Conservation (phyloP, 2,113 vertebrate species). For the Rhagologus leucostigma region DNA sequence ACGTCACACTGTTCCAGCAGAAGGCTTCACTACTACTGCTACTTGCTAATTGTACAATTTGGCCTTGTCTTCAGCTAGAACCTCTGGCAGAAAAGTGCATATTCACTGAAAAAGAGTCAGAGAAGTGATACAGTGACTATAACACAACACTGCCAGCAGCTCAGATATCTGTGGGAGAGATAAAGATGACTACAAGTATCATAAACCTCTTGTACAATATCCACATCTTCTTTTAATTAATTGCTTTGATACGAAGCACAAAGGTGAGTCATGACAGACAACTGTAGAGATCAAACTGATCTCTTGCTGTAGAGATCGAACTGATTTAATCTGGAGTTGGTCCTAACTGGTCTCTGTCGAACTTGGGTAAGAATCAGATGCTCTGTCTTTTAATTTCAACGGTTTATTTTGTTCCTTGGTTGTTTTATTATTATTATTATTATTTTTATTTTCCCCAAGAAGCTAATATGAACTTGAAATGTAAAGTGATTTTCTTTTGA, state of each 20-base stretch:
- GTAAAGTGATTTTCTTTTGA: constrained; percentile 32
- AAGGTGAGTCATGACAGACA: neutral
- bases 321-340: neutral
- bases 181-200: neutral
- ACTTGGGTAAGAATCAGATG: neutral
- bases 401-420: neutral
- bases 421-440: neutral
- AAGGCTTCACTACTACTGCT: neutral
- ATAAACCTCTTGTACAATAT: neutral
- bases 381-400: neutral
- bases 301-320: neutral
- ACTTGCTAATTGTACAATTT: neutral
- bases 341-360: neutral
- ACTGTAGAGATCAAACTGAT: neutral
- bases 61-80: neutral
- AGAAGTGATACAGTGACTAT: neutral
- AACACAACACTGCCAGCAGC: neutral
- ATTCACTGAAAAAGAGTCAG: neutral
- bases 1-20: neutral
- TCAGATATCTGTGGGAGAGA: neutral
- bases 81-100: neutral
- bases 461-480: neutral
- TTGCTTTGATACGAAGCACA: neutral
- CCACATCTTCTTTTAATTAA: neutral
- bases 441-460: neutral